Conservation (phyloP, 2,888 invertebrate species). For the Scaptomyza polygonia region DNA sequence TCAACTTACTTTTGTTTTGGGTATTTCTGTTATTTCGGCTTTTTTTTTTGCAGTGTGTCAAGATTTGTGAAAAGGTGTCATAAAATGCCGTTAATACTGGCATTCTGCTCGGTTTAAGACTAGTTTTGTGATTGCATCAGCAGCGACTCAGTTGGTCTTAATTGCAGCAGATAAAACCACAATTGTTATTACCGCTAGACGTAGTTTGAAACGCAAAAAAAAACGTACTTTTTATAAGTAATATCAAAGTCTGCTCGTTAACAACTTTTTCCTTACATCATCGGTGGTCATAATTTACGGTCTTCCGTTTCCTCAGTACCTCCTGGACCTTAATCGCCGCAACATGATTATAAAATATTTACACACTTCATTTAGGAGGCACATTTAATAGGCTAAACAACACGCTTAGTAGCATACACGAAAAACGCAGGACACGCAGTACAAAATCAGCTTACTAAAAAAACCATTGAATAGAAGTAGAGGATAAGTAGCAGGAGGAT, state of each 20-base stretch:
- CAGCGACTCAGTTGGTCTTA: constrained; percentile 1
- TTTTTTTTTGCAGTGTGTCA: constrained; percentile 46
- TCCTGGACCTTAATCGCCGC: constrained; percentile 44
- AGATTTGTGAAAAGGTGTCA: constrained; percentile 62
- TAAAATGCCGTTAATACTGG: constrained; percentile 69
- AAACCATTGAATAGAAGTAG: constrained; percentile 1
- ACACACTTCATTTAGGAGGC: constrained; percentile 69
- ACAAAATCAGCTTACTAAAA: constrained; percentile 57
- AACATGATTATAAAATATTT: constrained; percentile 64
- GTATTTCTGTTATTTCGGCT: constrained; percentile 31
- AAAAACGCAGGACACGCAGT: constrained; percentile 32
- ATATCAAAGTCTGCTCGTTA: neutral
- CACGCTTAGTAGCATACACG: constrained; percentile 41
- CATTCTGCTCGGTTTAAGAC: constrained; percentile 44
- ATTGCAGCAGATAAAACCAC: neutral
- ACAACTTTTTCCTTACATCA: neutral
- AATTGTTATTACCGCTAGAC: too few species aligned
- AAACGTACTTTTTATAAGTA: too few species aligned
- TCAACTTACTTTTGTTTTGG: constrained; percentile 50
- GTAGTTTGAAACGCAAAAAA: too few species aligned
- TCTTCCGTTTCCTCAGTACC: constrained; percentile 7
- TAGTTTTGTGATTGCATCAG: constrained; percentile 38
- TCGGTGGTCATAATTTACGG: neutral
- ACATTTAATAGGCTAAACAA: constrained; percentile 78
- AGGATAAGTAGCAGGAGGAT: neutral